Evolutionary conservation across 2,888 invertebrate genomes (phyloP), one percentile per base, ranked within the genome.

Genomic region (Sipha maydis): DNA sequence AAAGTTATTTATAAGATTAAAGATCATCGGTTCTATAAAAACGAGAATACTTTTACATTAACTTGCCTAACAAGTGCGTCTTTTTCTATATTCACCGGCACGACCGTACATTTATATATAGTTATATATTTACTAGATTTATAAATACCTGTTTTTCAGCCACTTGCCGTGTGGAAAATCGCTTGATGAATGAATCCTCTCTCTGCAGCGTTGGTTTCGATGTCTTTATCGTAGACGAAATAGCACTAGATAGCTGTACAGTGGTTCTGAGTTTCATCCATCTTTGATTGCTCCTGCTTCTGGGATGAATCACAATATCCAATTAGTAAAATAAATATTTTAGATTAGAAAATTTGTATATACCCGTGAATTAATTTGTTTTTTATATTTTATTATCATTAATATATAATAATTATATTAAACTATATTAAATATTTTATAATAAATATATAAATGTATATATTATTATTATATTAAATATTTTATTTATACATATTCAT

Each of bases 251-350:
- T 91, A 97, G 94, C 93, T 97, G 97, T 91, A 97, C 97, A 82
- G 98, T 98, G 88, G 97, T 97, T 90, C 98, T 94, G 90, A 99
- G 94, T 93, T 98, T 98, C 96, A 97, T 96, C 97, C 99, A 99
- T 93, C 98, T 94, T 92, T 98, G 97, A 93, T 97, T 98, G 92
- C 97, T 96, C 92, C 96, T 96, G 92, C 96, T 96, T 95, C 97
- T 97, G 94, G 89, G 34, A 9, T 28, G 7, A 48, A 48, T 69
- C 9, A 67, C 9, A 25, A 69, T 17, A 69, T 28, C 3, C 7
- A 11, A 28, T 69, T 28, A 69, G 14, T 69, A 28, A 69, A 28
- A 69, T 11, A 1, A 1, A 69, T 28, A 69, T 25, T 11, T 69
- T 28, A 69, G 28, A 48, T 48, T 1, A 48, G 0, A 7, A 41